These are phyloP conservation scores for Polyergus mexicanus DNA, from an alignment of 1,140 invertebrate genomes.

Conservation along the genomic window DNA sequence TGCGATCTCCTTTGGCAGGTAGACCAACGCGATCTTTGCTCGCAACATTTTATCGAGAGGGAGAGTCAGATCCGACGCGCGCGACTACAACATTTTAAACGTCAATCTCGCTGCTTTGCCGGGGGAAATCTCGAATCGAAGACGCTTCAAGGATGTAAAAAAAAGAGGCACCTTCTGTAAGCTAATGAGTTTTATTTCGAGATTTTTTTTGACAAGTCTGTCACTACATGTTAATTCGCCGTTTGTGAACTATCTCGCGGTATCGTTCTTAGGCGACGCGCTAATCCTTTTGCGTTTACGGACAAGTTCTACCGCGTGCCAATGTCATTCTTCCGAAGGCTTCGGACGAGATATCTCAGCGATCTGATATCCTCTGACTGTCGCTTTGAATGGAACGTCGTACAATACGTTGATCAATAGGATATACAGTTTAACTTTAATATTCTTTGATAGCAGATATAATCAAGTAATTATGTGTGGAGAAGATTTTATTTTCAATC, in stretches of 20 bases:
- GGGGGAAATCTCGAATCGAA: slow-evolving; percentile 19
- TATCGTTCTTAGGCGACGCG: not conserved
- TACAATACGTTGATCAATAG: slow-evolving; percentile 1
- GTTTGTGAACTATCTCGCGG: not conserved
- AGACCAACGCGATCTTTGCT: slow-evolving; percentile 16
- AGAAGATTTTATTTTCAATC: no score
- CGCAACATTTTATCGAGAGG: slow-evolving; percentile 6
- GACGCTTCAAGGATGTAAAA: slow-evolving; percentile 16
- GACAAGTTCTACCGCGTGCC: slow-evolving; percentile 14
- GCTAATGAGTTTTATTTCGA: slow-evolving; percentile 34
- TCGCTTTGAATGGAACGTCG: slow-evolving; percentile 2
- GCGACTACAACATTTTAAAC: slow-evolving; percentile 30
- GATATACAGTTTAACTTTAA: slow-evolving; percentile 7
- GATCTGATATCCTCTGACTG: slow-evolving; percentile 30
- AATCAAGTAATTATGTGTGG: not conserved
- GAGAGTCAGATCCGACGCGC: not conserved
- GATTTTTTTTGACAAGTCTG: slow-evolving; percentile 47
- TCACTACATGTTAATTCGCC: slow-evolving; percentile 45
- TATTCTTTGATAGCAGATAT: slow-evolving; percentile 7
- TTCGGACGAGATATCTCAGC: slow-evolving; percentile 15
- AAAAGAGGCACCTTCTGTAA: not conserved
- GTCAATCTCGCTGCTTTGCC: slow-evolving; percentile 35
- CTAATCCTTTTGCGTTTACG: slow-evolving; percentile 20
- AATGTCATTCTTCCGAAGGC: not conserved
- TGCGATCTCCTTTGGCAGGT: slow-evolving; percentile 53